Base-by-base conservation (phyloP, 1,140 invertebrate species). In the Neuroterus valhalla region DNA sequence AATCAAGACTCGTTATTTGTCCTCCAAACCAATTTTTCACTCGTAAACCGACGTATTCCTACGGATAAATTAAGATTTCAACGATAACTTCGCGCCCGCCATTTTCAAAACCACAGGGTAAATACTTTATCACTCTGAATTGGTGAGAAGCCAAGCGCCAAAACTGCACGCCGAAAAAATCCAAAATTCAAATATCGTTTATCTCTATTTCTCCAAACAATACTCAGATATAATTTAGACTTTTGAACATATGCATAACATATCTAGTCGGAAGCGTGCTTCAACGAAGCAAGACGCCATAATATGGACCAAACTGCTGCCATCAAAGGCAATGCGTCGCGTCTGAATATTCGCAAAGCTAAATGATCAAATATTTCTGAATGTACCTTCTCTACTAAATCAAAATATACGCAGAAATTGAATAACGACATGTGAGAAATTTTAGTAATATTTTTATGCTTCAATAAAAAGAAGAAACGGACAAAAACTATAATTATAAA, bases 31-130 rank as follows among this genome's bases (percentile, higher is more conserved):
- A 38, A n/a, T 31, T 15, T n/a, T 62, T n/a, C 14, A 6, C 14
- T 4, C 12, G 6, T 15, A 31, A 31, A 15, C 14, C 6, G 0
- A n/a, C 23, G 6, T 31, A 31, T 31, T 38, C 12, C 12, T 14
- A 14, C 1, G 31, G 23, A 52, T 31, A 46, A 67, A 66, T n/a
- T 12, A 44, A 70, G 66, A 74, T 66, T 46, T 42, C 45, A 68
- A 31, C 31, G n/a, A 74, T 74, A 71, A 71, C 72, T 77, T 50
- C 75, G 75, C 77, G 75, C 79, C 79, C 79, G 79, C 79, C 79
- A 81, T 81, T 81, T 78, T 81, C 77, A 81, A 81, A 81, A 78
- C 75, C 71, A 48, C 26, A 55, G 77, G 68, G 48, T 78, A 77
- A 81, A 77, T 78, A 78, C 78, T 74, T 74, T 5, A 23, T 78